Evolutionary conservation across 2,888 invertebrate species (phyloP).

Genomic region (Lobophora halterata): DNA sequence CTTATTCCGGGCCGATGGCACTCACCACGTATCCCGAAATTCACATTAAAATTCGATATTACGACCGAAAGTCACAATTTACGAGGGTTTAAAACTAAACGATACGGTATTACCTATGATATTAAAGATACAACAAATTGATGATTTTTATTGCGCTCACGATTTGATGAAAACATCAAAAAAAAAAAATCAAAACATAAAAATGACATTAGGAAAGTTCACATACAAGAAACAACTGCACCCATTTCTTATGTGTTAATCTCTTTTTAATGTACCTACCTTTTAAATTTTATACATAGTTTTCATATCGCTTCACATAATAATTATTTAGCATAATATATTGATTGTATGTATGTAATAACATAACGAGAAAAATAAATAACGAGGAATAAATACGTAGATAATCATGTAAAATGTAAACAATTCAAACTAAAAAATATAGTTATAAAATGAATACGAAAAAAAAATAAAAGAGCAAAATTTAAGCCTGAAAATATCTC

Average conservation of each 20-base stretch:
- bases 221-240: too few relatives aligned
- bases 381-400: constrained; percentile 20
- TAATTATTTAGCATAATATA: too few relatives aligned
- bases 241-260: too few relatives aligned
- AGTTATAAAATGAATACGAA: too few relatives aligned
- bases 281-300: too few relatives aligned
- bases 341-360: too few relatives aligned
- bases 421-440: too few relatives aligned
- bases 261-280: too few relatives aligned
- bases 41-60: constrained; percentile 70
- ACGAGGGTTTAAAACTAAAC: constrained; percentile 68
- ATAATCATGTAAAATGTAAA: too few relatives aligned
- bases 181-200: constrained; percentile 47
- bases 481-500: constrained; percentile 16
- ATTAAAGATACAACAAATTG: constrained; percentile 50
- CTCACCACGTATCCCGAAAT: constrained; percentile 53
- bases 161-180: constrained; percentile 61
- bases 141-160: constrained; percentile 47
- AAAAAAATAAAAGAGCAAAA: too few relatives aligned
- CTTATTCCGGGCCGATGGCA: constrained; percentile 59
- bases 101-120: constrained; percentile 49
- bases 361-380: too few relatives aligned
- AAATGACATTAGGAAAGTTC: constrained; percentile 39
- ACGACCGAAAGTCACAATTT: constrained; percentile 76
- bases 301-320: too few relatives aligned